Base-by-base conservation (phyloP, 2,888 invertebrate species). In the Patella ulyssiponensis region DNA sequence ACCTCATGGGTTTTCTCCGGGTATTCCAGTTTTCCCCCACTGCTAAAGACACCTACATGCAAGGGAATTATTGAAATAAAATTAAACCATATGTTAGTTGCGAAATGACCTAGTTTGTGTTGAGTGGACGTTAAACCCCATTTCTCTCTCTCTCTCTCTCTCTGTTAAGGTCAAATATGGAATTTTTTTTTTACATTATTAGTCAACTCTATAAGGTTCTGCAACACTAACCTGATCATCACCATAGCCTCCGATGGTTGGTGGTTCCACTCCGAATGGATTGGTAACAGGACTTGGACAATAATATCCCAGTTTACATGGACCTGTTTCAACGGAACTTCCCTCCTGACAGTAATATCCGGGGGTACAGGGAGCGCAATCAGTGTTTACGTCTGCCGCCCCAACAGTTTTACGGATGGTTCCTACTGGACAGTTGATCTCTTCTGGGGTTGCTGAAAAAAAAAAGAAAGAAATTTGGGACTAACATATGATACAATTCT, bases 301-400 rank as follows among this genome's bases (percentile, higher is more conserved):
- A 81, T 91, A 91, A 82, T 84, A 90, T 0, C 91, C 91, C 17
- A 76, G 27, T 2, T 84, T 79, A 83, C 91, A 91, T 2, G 56
- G 70, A 0, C 90, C 90, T 1, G 87, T 86, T 23, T 77, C 81
- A 1, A 74, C 75, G 1, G 77, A 81, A 3, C 85, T 85, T 15
- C 87, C 89, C 71, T 89, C 90, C 64, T 85, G 79, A 80, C 91
- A 91, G 83, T 89, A 91, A 73, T 81, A 86, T 0, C 91, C 91
- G 9, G 89, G 88, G 11, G 83, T 81, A 84, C 91, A 91, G 0
- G 90, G 88, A 14, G 77, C 84, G 82, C 91, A 91, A 80, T 89
- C 88, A 1, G 84, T 83, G 17, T 80, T 77, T 7, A 86, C 83
- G n/a, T 79, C 84, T 3, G 78, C 84, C 1, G 84, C 89, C 7